Evolutionary conservation across 2,888 invertebrate species (phyloP).

Genomic region (Cantharis rustica): DNA sequence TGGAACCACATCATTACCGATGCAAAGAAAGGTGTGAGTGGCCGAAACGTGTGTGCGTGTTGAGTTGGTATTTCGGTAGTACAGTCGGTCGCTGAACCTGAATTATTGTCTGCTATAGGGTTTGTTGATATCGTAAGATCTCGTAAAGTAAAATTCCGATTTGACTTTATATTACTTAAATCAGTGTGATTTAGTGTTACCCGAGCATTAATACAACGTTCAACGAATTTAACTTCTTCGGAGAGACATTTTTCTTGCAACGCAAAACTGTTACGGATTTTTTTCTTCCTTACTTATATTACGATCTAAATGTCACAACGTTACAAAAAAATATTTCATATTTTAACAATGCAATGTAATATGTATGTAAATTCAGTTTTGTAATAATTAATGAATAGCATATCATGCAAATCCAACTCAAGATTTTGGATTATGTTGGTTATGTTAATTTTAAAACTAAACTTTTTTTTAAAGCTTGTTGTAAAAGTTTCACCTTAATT

Average conservation of each 20-base stretch:
- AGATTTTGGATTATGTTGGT: background rate
- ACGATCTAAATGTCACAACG: background rate
- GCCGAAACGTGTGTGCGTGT: conserved; percentile 38
- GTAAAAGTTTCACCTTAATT: conserved; percentile 6
- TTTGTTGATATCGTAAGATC: conserved; percentile 24
- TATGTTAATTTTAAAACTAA: background rate
- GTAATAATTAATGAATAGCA: background rate
- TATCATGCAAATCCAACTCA: background rate
- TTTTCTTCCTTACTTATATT: background rate
- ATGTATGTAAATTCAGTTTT: background rate
- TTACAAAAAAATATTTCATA: background rate
- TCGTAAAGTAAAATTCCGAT: conserved; percentile 9
- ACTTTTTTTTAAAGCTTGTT: background rate
- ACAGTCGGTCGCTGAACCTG: conserved; percentile 51
- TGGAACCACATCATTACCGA: conserved; percentile 38
- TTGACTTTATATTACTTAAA: conserved; percentile 7
- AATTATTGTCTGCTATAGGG: conserved; percentile 19
- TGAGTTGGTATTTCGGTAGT: conserved; percentile 48
- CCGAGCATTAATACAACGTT: background rate
- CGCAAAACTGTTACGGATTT: background rate
- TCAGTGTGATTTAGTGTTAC: background rate
- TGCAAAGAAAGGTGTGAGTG: conserved; percentile 40
- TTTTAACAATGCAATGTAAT: background rate
- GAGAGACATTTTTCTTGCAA: background rate
- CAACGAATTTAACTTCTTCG: background rate